A percentile compares a stretch with the other conserved stretches of the same genome.
Conservation (phyloP, 1,140 invertebrate genomes). For the Pseudomyrmex sp. region DNA sequence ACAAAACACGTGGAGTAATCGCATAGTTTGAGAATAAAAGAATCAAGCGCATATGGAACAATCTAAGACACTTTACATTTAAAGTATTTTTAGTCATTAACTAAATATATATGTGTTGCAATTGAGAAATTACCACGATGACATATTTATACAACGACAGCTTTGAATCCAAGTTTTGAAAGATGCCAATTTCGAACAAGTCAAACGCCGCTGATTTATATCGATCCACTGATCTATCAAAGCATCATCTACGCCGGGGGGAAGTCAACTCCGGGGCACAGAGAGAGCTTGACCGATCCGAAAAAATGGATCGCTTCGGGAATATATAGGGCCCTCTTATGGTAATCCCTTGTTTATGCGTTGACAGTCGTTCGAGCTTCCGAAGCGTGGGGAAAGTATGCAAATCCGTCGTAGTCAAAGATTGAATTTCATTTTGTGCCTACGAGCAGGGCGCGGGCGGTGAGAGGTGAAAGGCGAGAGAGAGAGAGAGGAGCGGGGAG, state of each 20-base stretch:
- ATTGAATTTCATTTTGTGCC: slow-evolving; percentile 82
- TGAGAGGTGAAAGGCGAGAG: slow-evolving; percentile 12
- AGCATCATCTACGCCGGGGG: slow-evolving; percentile 20
- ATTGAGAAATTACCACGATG: not conserved
- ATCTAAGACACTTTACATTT: too few relatives aligned
- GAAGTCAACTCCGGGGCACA: slow-evolving; percentile 28
- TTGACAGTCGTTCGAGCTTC: slow-evolving; percentile 81
- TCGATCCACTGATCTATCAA: slow-evolving; percentile 7
- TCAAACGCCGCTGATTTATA: not conserved
- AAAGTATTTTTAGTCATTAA: too few relatives aligned
- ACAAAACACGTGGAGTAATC: not conserved
- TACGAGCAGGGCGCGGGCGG: slow-evolving; percentile 23
- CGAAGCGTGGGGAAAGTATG: slow-evolving; percentile 80
- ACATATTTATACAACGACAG: not conserved
- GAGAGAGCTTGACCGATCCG: slow-evolving; percentile 44
- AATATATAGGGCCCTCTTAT: slow-evolving; percentile 77
- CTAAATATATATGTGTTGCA: too few relatives aligned
- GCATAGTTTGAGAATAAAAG: not conserved
- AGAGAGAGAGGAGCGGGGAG: not conserved
- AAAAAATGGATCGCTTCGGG: slow-evolving; percentile 66
- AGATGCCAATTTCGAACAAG: not conserved
- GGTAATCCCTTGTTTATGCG: slow-evolving; percentile 82
- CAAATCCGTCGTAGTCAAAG: slow-evolving; percentile 81
- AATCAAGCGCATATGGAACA: too few relatives aligned
- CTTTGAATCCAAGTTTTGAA: not conserved